phyloP scores from a whole-genome alignment of 35 echinoderm and acorn worm genomes.

The Ophiothrix spiculata region DNA sequence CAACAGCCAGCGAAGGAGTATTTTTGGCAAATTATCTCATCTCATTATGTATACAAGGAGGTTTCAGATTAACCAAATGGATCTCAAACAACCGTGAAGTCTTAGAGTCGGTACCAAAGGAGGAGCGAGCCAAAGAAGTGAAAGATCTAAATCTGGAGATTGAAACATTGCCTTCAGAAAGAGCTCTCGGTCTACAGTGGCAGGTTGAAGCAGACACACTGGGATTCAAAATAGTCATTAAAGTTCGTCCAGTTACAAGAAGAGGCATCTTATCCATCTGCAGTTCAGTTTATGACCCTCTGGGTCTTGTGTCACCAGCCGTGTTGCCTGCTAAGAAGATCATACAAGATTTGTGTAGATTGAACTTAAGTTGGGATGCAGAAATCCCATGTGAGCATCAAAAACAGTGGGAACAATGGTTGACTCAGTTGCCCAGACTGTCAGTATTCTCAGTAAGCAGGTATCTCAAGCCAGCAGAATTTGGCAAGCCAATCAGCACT shows the following conservation, averaged over 20 bases:
- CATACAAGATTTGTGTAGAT: constrained; percentile 33
- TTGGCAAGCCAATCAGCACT: not conserved
- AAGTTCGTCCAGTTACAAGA: constrained; percentile 29
- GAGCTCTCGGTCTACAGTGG: constrained; percentile 29
- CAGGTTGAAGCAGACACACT: constrained; percentile 35
- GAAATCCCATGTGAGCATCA: not conserved
- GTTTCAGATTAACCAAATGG: constrained; percentile 30
- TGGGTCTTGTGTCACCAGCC: constrained; percentile 51
- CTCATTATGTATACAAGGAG: not conserved
- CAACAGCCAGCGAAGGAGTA: constrained; percentile 29
- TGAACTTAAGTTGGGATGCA: constrained; percentile 25
- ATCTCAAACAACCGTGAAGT: constrained; percentile 34
- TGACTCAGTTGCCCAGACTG: not conserved
- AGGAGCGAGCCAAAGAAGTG: constrained; percentile 12
- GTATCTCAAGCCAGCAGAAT: constrained; percentile 36
- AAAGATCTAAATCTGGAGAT: not conserved
- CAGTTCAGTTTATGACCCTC: constrained; percentile 54
- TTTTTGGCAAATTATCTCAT: constrained; percentile 4
- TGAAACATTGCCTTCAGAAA: constrained; percentile 26
- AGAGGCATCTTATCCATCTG: constrained; percentile 49
- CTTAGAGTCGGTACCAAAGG: constrained; percentile 13
- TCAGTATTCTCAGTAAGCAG: not conserved
- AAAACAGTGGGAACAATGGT: constrained; percentile 24
- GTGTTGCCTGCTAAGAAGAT: constrained; percentile 39
- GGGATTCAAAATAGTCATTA: constrained; percentile 38